Evolutionary conservation across 2,113 vertebrate genomes (phyloP).

Genomic region (Paramormyrops kingsleyae): DNA sequence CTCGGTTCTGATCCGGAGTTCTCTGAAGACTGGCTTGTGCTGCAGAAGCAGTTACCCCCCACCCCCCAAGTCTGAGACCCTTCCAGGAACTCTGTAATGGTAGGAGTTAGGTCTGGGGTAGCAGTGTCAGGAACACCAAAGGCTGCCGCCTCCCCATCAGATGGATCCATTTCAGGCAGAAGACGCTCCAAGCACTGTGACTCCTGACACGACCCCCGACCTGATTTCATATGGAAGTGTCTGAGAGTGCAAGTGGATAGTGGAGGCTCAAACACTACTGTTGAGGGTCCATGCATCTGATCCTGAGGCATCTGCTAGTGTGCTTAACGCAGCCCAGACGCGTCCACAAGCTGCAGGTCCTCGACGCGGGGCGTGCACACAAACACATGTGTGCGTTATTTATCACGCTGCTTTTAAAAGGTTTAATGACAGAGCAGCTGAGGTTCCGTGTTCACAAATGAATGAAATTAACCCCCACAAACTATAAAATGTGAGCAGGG

Average conservation of each 20-base stretch:
- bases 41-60: background rate
- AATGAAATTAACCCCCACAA: background rate
- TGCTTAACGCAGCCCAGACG: background rate
- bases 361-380: background rate
- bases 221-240: background rate
- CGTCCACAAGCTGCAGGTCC: background rate
- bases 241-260: slow-evolving; percentile 9
- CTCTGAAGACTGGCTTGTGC: background rate
- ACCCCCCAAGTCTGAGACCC: background rate
- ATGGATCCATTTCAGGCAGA: slow-evolving; percentile 33
- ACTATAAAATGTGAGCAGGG: background rate
- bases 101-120: slow-evolving; percentile 15
- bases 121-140: slow-evolving; percentile 23
- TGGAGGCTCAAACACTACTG: slow-evolving; percentile 6
- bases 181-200: slow-evolving; percentile 30
- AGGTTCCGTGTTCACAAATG: background rate
- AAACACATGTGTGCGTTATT: background rate
- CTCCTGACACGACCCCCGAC: slow-evolving; percentile 31
- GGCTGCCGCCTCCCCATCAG: background rate
- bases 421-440: background rate
- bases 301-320: slow-evolving; percentile 9
- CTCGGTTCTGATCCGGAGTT: background rate
- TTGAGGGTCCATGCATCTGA: background rate
- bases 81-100: slow-evolving; percentile 11
- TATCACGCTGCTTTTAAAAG: background rate